Base-by-base conservation (phyloP, 1,140 invertebrate species). In the Scaptomyza graminum region DNA sequence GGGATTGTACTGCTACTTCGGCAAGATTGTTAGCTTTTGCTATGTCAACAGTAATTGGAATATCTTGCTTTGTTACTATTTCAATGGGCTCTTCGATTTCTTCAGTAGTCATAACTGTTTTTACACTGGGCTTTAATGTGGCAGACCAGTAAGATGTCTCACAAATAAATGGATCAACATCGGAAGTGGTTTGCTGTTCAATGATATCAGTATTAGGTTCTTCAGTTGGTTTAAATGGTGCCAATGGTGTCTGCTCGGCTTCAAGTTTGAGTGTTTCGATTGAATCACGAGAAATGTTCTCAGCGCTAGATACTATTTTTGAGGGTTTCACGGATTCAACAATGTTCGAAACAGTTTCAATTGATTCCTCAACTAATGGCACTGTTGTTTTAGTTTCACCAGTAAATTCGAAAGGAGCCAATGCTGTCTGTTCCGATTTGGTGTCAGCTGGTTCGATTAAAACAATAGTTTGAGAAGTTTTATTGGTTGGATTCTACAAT, bases 141-240 rank as follows among this genome's bases (percentile, higher is more conserved):
- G 90, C 90, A 25, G 90, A 90, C 90, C 90, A 91, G 55, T 90
- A 91, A 0, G 90, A 90, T 18, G 90, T 91, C 56, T 91, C 90
- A 44, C 81, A 84, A 22, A 91, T 68, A 28, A 90, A 91, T 6
- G 74, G 12, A 65, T 85, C 73, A 43, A 8, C 9, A 15, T 68
- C 76, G 2, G 67, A 25, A 43, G 37, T 37, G 5, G 56, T 47
- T 41, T 44, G 9, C 1, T 34, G 15, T 25, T 61, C 28, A 11
- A 16, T 37, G n/a, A 25, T 12, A 16, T 43, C 9, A 5, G 8
- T 34, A 3, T 31, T 15, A 5, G 43, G 18, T 5, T 69, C 41
- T 44, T 65, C 50, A 22, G 16, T 50, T 43, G 34, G 22, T 22
- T 66, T 66, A 9, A 66, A 66, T 9, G 46, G 46, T 13, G 47